phyloP scores from a whole-genome alignment of 1,140 invertebrate genomes.

The Mamestra configurata region DNA sequence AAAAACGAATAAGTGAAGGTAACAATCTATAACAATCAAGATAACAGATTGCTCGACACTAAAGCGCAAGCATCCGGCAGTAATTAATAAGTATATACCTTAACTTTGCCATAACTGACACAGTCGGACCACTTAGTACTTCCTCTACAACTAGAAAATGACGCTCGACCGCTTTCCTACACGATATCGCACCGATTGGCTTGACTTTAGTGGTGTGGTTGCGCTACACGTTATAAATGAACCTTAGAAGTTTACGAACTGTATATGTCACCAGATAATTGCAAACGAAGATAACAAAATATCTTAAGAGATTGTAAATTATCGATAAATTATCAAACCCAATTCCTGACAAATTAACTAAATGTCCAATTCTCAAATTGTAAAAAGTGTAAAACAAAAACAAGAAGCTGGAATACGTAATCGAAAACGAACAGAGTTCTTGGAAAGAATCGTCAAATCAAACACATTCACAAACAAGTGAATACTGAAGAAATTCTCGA shows the following conservation, averaged over 20 bases:
- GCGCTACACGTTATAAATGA: not conserved
- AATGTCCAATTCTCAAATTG: no score
- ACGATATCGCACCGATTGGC: slow-evolving; percentile 8
- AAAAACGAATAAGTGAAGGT: not conserved
- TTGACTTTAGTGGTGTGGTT: not conserved
- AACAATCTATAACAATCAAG: not conserved
- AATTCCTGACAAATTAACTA: no score
- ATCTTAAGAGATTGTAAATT: no score
- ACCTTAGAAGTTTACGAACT: no score
- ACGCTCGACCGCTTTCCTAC: slow-evolving; percentile 9
- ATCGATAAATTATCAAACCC: no score
- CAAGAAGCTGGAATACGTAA: no score
- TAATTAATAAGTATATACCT: slow-evolving; percentile 23
- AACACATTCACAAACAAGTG: not conserved
- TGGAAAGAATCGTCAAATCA: not conserved
- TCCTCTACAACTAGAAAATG: slow-evolving; percentile 37
- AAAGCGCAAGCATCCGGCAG: slow-evolving; percentile 10
- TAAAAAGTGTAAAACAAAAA: not conserved
- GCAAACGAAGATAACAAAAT: no score
- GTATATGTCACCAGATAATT: no score
- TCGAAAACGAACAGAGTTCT: not conserved
- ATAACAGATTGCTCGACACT: no score
- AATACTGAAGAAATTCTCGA: slow-evolving; percentile 19
- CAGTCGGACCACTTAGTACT: slow-evolving; percentile 20
- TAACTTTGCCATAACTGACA: slow-evolving; percentile 5